Conservation (phyloP, 2,888 invertebrate genomes). For the Dione juno region DNA sequence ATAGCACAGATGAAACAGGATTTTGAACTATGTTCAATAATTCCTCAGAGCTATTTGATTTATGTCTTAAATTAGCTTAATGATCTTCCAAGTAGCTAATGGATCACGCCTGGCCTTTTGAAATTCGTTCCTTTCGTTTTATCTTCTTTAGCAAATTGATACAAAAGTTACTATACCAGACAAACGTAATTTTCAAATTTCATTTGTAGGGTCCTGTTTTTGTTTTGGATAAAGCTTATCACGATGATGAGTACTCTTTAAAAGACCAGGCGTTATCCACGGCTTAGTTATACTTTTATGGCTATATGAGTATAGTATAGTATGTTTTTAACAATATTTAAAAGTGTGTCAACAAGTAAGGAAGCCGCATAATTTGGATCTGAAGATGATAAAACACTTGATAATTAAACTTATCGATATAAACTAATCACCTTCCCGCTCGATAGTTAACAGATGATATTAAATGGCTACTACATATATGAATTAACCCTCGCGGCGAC, state of each 20-base stretch:
- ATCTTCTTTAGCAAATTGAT: constrained; percentile 33
- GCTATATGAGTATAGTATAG: neutral
- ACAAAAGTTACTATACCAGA: constrained; percentile 33
- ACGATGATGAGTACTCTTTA: constrained; percentile 26
- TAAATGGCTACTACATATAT: too few species aligned
- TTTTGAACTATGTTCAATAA: neutral
- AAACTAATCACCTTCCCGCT: too few species aligned
- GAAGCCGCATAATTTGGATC: neutral
- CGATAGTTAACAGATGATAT: too few species aligned
- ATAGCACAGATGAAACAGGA: neutral
- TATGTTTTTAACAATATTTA: neutral
- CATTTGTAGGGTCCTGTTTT: constrained; percentile 27
- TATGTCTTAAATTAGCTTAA: constrained; percentile 19
- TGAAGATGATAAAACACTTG: neutral
- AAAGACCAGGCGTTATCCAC: constrained; percentile 37
- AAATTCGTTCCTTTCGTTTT: constrained; percentile 30
- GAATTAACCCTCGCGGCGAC: too few species aligned
- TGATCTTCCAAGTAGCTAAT: constrained; percentile 27
- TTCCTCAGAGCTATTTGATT: neutral
- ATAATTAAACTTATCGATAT: too few species aligned
- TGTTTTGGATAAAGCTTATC: constrained; percentile 26
- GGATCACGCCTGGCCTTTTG: constrained; percentile 18
- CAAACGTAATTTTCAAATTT: constrained; percentile 2
- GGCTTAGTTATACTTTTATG: constrained; percentile 34
- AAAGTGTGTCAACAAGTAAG: neutral